phyloP scores from a whole-genome alignment of 1,140 invertebrate species.

The Potamilus streckersoni region DNA sequence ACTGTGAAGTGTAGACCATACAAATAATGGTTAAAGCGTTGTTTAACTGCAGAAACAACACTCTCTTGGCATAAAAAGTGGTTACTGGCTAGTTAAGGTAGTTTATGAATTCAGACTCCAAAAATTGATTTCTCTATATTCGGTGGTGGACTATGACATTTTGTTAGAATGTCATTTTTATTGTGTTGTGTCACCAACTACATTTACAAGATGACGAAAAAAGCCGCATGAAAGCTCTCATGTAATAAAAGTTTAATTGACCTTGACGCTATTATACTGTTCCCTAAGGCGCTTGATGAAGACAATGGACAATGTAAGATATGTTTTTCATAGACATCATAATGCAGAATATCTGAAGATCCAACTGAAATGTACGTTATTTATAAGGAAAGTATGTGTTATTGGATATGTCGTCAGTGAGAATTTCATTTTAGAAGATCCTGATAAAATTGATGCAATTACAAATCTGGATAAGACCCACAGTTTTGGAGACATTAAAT shows the following conservation, averaged over 20 bases:
- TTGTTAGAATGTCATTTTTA: too few relatives aligned
- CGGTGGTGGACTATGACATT: too few relatives aligned
- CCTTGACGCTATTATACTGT: constrained; percentile 11
- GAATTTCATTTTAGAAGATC: constrained; percentile 8
- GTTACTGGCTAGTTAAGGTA: too few relatives aligned
- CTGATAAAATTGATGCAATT: constrained; percentile 4
- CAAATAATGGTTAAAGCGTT: constrained; percentile 22
- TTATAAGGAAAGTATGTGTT: constrained; percentile 3
- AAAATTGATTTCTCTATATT: neutral
- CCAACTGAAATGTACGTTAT: constrained; percentile 15
- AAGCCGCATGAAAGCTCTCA: too few relatives aligned
- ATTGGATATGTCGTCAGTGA: constrained; percentile 13
- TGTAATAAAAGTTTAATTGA: neutral
- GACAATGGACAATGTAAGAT: too few relatives aligned
- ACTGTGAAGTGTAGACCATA: constrained; percentile 10
- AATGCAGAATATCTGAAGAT: constrained; percentile 7
- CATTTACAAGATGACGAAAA: too few relatives aligned
- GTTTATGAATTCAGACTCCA: too few relatives aligned
- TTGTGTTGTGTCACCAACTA: too few relatives aligned
- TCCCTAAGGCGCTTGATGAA: constrained; percentile 10
- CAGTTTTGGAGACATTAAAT: constrained; percentile 9
- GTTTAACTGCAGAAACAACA: constrained; percentile 2
- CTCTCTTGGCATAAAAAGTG: too few relatives aligned
- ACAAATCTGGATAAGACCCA: constrained; percentile 20
- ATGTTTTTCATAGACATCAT: constrained; percentile 13